These are phyloP conservation scores for Hirudo medicinalis DNA, from an alignment of 1,140 invertebrate genomes.

Conservation along the genomic window DNA sequence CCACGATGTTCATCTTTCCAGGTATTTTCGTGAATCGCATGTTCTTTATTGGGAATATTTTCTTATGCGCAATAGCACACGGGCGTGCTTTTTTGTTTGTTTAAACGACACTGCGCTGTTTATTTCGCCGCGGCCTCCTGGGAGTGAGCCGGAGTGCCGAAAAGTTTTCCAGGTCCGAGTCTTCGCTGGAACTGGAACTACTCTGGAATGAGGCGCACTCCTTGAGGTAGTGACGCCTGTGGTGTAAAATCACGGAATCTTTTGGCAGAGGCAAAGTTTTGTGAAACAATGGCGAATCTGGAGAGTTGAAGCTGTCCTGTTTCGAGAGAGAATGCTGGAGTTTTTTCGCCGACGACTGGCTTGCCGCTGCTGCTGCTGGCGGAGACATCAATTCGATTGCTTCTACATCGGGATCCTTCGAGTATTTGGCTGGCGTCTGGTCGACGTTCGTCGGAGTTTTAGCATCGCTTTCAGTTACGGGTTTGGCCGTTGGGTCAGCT, in stretches of 20 bases:
- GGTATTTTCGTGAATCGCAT: too few species aligned
- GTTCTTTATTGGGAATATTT: too few species aligned
- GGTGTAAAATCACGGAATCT: conserved; percentile 10
- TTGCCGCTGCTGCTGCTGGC: too few species aligned
- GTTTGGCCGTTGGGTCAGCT: too few species aligned
- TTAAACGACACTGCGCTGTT: background rate
- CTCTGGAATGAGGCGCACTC: conserved; percentile 7
- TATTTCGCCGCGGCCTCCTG: background rate
- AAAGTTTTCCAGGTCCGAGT: background rate
- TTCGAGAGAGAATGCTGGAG: background rate
- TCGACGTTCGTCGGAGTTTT: too few species aligned
- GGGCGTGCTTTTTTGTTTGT: background rate
- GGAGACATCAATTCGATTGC: too few species aligned
- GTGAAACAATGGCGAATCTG: conserved; percentile 15
- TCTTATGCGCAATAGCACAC: background rate
- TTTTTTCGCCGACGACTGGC: background rate
- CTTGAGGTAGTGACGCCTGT: conserved; percentile 4
- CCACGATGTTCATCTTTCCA: too few species aligned
- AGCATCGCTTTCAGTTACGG: too few species aligned
- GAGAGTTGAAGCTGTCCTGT: conserved; percentile 12
- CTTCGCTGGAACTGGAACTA: conserved; percentile 10
- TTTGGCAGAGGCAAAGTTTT: conserved; percentile 13
- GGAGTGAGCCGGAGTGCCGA: conserved; percentile 3
- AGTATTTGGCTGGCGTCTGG: too few species aligned
- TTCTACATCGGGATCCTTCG: too few species aligned